These are phyloP conservation scores for Pangasius macronema DNA, from an alignment of 2,797 vertebrate species.

Conservation along the genomic window DNA sequence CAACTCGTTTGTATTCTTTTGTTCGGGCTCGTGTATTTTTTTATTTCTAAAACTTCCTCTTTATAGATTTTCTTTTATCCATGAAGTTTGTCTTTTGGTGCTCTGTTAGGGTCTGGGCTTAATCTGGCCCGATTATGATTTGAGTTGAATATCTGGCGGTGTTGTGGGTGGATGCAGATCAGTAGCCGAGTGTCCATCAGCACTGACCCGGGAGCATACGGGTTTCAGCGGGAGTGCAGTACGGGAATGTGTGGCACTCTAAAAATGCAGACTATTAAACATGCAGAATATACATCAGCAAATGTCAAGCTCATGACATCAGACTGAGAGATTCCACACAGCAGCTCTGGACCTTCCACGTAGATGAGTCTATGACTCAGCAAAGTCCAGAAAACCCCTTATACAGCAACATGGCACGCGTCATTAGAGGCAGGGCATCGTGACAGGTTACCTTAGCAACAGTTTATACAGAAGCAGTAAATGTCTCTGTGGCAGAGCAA, in stretches of 20 bases:
- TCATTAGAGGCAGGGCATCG: neutral
- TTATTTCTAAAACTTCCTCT: neutral
- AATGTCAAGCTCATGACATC: conserved; percentile 36
- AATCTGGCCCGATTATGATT: neutral
- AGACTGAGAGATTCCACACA: conserved; percentile 28
- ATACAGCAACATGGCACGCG: conserved; percentile 30
- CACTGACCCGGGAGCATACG: neutral
- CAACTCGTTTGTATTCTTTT: neutral
- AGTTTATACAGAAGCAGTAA: conserved; percentile 5
- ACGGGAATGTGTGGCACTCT: neutral
- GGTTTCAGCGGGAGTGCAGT: neutral
- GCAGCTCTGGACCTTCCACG: neutral
- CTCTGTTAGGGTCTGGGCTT: neutral
- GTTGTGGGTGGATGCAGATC: neutral
- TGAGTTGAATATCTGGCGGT: neutral
- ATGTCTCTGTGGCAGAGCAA: neutral
- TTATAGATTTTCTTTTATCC: neutral
- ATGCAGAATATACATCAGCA: conserved; percentile 31
- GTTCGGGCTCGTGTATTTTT: neutral
- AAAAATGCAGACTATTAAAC: conserved; percentile 14
- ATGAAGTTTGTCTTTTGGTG: neutral
- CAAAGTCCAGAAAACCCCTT: conserved; percentile 24
- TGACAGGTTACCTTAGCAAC: conserved; percentile 32
- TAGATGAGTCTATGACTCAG: conserved; percentile 32
- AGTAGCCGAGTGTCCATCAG: neutral